These are phyloP conservation scores for Sardina pilchardus DNA, from an alignment of 2,113 vertebrate species.

Conservation along the genomic window DNA sequence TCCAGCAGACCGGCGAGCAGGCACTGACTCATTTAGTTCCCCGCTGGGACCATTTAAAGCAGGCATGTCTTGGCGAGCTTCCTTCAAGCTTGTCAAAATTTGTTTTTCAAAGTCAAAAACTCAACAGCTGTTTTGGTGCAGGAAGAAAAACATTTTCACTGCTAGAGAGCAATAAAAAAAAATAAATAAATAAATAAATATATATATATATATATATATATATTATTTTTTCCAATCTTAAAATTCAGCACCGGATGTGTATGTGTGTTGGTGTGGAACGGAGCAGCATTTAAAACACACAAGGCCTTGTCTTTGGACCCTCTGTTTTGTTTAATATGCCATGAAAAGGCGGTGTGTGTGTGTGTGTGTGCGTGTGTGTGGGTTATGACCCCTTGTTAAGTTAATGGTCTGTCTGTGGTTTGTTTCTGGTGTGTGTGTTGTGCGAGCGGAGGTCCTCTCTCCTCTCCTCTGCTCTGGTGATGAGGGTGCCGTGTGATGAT, in stretches of 20 bases:
- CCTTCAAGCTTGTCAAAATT: background rate
- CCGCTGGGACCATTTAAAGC: background rate
- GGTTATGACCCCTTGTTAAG: background rate
- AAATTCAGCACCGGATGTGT: background rate
- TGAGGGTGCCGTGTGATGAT: conserved; percentile 42
- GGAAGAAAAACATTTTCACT: background rate
- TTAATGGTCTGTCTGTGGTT: background rate
- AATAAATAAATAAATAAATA: too few species aligned
- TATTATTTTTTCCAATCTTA: background rate
- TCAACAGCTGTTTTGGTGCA: conserved; percentile 9
- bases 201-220: too few species aligned
- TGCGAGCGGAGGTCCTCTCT: background rate
- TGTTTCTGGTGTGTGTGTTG: background rate
- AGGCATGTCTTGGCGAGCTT: background rate
- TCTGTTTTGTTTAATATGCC: background rate
- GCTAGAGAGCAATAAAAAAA: background rate
- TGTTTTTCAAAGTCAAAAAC: background rate
- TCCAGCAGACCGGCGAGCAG: background rate
- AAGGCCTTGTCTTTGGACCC: background rate
- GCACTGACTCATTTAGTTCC: background rate
- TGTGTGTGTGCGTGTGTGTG: background rate
- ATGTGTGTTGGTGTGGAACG: background rate
- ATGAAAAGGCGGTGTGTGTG: background rate
- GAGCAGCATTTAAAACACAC: background rate
- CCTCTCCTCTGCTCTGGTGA: background rate